Evolutionary conservation across 2,113 vertebrate species (phyloP).

Genomic region (Artemisiospiza belli): DNA sequence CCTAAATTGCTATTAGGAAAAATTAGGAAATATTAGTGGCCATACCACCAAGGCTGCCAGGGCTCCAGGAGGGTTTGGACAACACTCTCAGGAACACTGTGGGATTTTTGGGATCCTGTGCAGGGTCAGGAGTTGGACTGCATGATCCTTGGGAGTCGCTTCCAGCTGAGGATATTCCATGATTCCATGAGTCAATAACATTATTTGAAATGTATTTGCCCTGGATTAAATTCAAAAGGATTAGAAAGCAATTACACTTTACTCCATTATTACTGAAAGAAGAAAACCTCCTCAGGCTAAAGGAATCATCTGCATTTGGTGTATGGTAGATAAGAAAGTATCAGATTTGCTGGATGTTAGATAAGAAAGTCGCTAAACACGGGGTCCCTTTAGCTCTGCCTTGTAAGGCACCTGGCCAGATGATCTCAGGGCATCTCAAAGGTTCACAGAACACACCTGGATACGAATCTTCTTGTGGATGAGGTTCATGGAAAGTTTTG

Average conservation of each 20-base stretch:
- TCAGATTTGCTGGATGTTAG: neutral
- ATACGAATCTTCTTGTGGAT: conserved; percentile 52
- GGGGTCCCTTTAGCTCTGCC: conserved; percentile 16
- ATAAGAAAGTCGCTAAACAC: conserved; percentile 28
- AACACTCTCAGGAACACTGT: neutral
- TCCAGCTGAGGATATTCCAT: neutral
- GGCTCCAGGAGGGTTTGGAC: neutral
- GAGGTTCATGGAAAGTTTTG: conserved; percentile 68
- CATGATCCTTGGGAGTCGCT: neutral
- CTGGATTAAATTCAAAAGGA: conserved; percentile 41
- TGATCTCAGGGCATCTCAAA: conserved; percentile 53
- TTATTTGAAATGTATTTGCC: neutral
- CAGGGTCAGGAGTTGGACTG: neutral
- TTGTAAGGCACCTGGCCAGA: conserved; percentile 31
- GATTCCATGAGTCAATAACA: neutral
- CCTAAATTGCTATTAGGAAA: neutral
- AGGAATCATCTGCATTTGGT: conserved; percentile 11
- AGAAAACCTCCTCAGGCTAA: conserved; percentile 33
- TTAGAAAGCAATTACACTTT: conserved; percentile 23
- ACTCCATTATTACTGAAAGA: neutral
- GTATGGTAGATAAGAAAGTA: conserved; percentile 36
- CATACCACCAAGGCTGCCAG: neutral
- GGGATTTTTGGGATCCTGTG: neutral
- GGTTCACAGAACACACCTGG: conserved; percentile 61
- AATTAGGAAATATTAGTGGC: neutral